phyloP scores from a whole-genome alignment of 2,888 invertebrate species.

The Mesorhabditis sp. region DNA sequence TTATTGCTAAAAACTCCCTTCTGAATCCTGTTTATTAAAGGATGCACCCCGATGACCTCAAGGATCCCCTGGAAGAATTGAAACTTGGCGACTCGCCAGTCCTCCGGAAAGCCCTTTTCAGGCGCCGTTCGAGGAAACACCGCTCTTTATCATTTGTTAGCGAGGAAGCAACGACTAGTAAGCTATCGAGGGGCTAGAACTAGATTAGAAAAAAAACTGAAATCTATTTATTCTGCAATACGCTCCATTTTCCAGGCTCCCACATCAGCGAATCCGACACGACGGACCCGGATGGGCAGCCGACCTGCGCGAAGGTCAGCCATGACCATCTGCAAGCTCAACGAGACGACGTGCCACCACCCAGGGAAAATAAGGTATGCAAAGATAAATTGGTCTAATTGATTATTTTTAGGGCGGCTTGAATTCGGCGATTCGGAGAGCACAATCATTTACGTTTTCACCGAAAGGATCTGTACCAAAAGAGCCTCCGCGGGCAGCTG shows the following conservation, averaged over 20 bases:
- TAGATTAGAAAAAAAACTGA: not conserved
- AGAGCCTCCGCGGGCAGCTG: too few relatives aligned
- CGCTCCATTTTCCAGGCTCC: not conserved
- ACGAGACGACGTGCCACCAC: not conserved
- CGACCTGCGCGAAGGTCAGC: not conserved
- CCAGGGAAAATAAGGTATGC: not conserved
- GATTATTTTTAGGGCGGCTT: not conserved
- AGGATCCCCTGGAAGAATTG: too few relatives aligned
- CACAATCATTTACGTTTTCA: slow-evolving; percentile 54
- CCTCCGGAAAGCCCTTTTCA: not conserved
- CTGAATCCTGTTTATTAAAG: too few relatives aligned
- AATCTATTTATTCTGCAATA: too few relatives aligned
- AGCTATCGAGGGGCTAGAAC: too few relatives aligned
- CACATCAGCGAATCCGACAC: not conserved
- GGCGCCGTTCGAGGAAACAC: not conserved
- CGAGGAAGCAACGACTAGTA: not conserved
- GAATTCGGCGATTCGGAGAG: slow-evolving; percentile 42
- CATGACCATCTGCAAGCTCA: not conserved
- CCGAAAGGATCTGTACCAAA: slow-evolving; percentile 24
- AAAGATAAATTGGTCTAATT: not conserved
- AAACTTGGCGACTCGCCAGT: not conserved
- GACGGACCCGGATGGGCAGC: not conserved
- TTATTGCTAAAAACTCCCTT: not conserved
- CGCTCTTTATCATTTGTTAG: not conserved
- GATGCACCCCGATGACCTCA: too few relatives aligned